Base-by-base conservation (phyloP, 2,888 invertebrate genomes). In the Cyclophora albipunctata region DNA sequence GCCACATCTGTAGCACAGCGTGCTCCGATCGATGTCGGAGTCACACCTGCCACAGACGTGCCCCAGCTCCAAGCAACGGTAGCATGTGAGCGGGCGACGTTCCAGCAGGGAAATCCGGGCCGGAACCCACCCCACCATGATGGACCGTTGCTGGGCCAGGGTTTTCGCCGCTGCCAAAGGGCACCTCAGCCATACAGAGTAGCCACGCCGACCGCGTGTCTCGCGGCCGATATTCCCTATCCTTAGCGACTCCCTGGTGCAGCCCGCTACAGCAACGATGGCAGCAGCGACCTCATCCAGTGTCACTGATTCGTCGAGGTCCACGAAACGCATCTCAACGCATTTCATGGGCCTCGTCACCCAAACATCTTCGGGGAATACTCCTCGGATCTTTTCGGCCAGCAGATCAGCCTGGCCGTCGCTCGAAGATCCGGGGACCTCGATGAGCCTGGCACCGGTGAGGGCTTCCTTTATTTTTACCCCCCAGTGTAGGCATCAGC, bases 41-140 rank as follows among this genome's bases (percentile, higher is more conserved):
- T 34, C 45, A 48, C 57, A 62, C 4, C 46, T 35, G n/a, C n/a
- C 50, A 3, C 54, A 34, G 0, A 58, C 52, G 34, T 63, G 59
- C 0, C 63, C 62, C 0, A 2, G 7, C 6, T 49, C 46, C 0
- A 59, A 50, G 45, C 65, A 7, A 4, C 42, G 3, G 7, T 5
- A 34, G 44, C 33, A 44, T 2, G 2, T 34, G 20, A 34, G 34
- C 5, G 3, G 35, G 3, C 7, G 4, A 4, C 7, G 49, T 52
- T 4, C 34, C 34, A 3, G 49, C 50, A 20, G 50, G 48, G 41
- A 51, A 49, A 40, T 48, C 6, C 7, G 3, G 34, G 35, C 7
- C 34, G 44, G 34, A 5, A 45, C 7, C 34, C 52, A 46, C 1
- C 6, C 6, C 44, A 44, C 44, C 5, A 5, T 3, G 44, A 33